Base-by-base conservation (phyloP, 2,888 invertebrate species). In the Cinara cedri region DNA sequence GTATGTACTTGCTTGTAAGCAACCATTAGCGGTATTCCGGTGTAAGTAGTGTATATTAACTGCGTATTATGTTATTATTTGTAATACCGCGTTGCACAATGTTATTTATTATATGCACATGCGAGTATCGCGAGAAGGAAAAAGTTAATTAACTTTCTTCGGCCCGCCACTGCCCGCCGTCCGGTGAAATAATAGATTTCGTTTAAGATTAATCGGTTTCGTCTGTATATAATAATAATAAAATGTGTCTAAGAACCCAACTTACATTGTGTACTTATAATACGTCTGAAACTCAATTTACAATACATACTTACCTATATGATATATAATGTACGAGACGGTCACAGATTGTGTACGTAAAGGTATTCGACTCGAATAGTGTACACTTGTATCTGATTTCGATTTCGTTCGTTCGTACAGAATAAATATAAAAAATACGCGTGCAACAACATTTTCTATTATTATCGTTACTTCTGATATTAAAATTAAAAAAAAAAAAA, bases 151-250 rank as follows among this genome's bases (percentile, higher is more conserved):
- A 72, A 72, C 72, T 72, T 72, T 72, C 72, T 72, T 72, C 11
- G 11, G 34, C 62, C 55, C 60, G 1, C 14, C 26, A n/a, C 9
- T 6, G 46, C 72, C 60, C 46, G 10, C 19, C 55, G 55, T 55
- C 60, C 72, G 34, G 62, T 44, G 49, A 72, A 72, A 72, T 72
- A 49, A 72, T 72, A 72, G 72, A 72, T 72, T 60, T 72, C 72
- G 72, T 72, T 72, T 72, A 72, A 72, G 72, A 72, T 72, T 72
- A 72, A 72, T 72, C 72, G 57, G 72, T 49, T 60, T 72, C 46
- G 26, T 72, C 3, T 34, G 21, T 65, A 21, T 44, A 65, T 46
- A 8, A 54, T 10, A 10, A 46, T 24, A 4, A 0, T 21, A n/a
- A n/a, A n/a, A n/a, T n/a, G n/a, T 4, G 3, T 24, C 44, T 1